Evolutionary conservation across 2,797 vertebrate species (phyloP).

Genomic region (Knipowitschia caucasica): DNA sequence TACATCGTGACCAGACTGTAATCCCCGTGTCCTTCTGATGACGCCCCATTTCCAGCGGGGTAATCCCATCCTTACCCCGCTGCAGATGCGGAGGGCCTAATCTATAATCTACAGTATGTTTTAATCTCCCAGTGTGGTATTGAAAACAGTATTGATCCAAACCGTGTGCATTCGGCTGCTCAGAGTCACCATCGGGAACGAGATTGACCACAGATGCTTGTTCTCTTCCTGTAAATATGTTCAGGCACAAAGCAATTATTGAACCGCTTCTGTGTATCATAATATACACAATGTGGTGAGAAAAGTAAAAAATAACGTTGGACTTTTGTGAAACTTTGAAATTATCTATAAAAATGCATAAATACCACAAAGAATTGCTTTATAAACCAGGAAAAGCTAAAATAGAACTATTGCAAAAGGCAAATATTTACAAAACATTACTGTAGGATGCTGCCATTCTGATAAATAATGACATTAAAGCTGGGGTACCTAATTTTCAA

Average conservation of each 20-base stretch:
- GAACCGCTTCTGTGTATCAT: neutral
- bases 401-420: neutral
- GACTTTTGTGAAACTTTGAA: neutral
- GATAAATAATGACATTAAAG: no score
- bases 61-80: constrained; percentile 46
- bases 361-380: neutral
- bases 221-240: no score
- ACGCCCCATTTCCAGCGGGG: constrained; percentile 40
- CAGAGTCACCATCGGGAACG: neutral
- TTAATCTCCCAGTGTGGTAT: constrained; percentile 18
- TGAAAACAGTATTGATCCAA: constrained; percentile 32
- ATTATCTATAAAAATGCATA: neutral
- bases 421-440: no score
- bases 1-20: constrained; percentile 41
- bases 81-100: constrained; percentile 31
- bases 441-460: no score
- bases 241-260: neutral
- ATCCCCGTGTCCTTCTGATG: constrained; percentile 42
- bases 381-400: neutral
- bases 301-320: neutral
- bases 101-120: constrained; percentile 44
- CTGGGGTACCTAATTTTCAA: no score
- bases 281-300: neutral
- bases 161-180: neutral
- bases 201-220: no score